Evolutionary conservation across 2,113 vertebrate genomes (phyloP), one percentile per base, ranked within the genome.

Genomic region (Oenanthe melanoleuca): DNA sequence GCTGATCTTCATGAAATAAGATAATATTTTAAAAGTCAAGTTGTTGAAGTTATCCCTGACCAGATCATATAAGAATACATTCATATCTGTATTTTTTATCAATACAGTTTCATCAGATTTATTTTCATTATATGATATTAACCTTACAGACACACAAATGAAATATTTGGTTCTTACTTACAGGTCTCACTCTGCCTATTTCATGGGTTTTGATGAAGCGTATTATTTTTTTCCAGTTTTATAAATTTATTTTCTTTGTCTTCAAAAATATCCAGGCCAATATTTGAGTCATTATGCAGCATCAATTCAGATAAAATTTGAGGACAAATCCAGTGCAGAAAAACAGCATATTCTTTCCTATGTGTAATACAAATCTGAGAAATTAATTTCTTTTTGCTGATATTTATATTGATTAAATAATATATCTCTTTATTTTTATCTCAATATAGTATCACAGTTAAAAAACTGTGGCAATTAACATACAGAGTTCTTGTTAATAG

Each of bases 321-420:
- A 57, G 17, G 3, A 45, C 11, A 45, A 70, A 86, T 40, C 2
- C 9, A 53, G 23, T 38, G 8, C 14, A 57, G 22, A 49, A 82
- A 21, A 33, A 0, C 0, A 9, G 0, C 4, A 4, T 0, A 1
- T 10, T 28, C 81, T 80, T 78, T 65, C n/a, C 25, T 44, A 25
- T 5, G 28, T 1, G 3, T 22, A 56, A 29, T 74, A n/a, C 34
- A 64, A 47, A 55, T 42, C 15, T 47, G 31, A 71, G 6, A 87
- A 85, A 60, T 28, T 12, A n/a, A 1, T 73, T 92, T 92, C 38
- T 61, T 73, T 38, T 5, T 49, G 8, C 9, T 50, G 33, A 40
- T 4, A 5, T 37, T 61, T 6, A 19, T 38, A 42, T 6, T 37
- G 11, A 72, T 49, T 59, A 72, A 45, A 65, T 33, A 80, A 23